Evolutionary conservation across 2,888 invertebrate genomes (phyloP), one percentile per base, ranked within the genome.

Genomic region (Oegoconia quadripuncta): DNA sequence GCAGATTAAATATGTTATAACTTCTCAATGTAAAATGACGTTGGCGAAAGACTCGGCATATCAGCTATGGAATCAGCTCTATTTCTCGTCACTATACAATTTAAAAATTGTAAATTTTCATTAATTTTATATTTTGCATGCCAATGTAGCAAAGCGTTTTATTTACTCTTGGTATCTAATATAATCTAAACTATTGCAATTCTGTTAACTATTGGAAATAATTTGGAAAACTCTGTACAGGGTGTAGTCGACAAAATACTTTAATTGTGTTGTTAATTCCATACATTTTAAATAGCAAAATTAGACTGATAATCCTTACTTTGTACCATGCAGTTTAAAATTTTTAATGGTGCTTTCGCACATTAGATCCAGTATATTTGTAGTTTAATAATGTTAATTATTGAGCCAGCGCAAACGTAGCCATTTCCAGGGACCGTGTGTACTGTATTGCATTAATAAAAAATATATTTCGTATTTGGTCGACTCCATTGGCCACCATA

Each of bases 101-200:
- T 62, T 62, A 54, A 52, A 46, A 57, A 52, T 62, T 58, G 55
- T 50, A 63, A 54, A 53, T 59, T 42, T 47, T 54, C 52, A 45
- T 49, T 50, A 41, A 15, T 42, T 51, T 41, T 51, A 39, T 53
- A 62, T 57, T 58, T 58, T 65, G 71, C 84, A 86, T 84, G 84
- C 86, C 86, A 83, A 82, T 83, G 82, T 81, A 84, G 84, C 83
- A 76, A 83, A 86, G 84, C 83, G 61, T 55, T 70, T 71, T 36
- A 20, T 59, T 60, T 69, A 67, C 55, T 65, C 62, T 52, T 13
- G 45, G 4, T 57, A 35, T 29, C 50, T 61, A 82, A 70, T 61
- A 52, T 62, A 16, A 71, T 66, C 83, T 84, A 83, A 78, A 58
- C 79, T 83, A 80, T 76, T 59, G 61, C 58, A 65, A 57, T 55